phyloP scores from a whole-genome alignment of 2,113 vertebrate genomes.

The Ailurus styani region DNA sequence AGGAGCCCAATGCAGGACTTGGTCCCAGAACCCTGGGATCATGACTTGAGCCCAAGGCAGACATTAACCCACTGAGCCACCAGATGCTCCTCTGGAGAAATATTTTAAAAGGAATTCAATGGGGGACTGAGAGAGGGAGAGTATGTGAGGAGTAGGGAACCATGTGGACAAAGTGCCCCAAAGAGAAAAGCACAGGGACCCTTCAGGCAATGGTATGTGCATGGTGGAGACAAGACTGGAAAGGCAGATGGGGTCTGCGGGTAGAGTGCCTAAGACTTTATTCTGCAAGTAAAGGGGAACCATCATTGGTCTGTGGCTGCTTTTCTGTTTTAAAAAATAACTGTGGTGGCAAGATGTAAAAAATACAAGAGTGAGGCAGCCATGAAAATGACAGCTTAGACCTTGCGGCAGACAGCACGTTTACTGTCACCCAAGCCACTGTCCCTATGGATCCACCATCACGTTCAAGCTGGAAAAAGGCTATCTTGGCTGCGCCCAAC shows the following conservation, averaged over 20 bases:
- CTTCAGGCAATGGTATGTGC: background rate
- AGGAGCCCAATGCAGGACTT: too few relatives aligned
- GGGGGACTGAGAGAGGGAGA: background rate
- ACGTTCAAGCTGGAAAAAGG: accelerated
- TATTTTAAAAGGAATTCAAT: conserved; percentile 11
- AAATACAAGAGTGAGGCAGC: background rate
- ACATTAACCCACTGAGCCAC: too few relatives aligned
- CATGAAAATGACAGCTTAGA: background rate
- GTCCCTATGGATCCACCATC: background rate
- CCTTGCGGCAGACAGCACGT: background rate
- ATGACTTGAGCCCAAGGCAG: too few relatives aligned
- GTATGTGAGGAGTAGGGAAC: background rate
- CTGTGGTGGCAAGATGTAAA: background rate
- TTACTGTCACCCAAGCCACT: background rate
- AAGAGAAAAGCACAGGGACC: background rate
- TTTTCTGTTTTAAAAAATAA: background rate
- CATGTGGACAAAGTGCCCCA: background rate
- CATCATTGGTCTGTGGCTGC: background rate
- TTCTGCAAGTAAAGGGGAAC: background rate
- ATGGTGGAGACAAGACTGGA: background rate
- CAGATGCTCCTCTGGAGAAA: background rate
- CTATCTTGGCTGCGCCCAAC: background rate
- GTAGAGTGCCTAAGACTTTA: background rate
- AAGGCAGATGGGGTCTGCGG: background rate
- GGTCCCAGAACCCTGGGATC: too few relatives aligned